phyloP scores from a whole-genome alignment of 2,113 vertebrate genomes.

The Rallus limicola region DNA sequence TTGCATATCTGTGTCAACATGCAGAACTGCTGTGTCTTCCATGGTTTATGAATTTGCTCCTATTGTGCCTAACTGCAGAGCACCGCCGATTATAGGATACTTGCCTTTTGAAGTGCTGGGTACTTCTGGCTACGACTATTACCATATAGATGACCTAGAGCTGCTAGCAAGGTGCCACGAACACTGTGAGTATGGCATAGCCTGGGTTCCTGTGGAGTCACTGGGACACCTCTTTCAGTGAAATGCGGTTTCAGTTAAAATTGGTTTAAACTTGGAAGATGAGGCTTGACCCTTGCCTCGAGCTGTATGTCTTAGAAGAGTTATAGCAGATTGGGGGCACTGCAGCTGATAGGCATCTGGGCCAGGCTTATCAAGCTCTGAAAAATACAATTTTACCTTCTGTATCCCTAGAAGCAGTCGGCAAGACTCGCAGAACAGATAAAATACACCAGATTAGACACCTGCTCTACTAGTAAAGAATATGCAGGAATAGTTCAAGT shows the following conservation, averaged over 20 bases:
- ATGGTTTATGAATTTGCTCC: not conserved
- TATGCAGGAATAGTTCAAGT: not conserved
- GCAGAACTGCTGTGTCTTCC: not conserved
- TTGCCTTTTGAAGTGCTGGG: constrained; percentile 87
- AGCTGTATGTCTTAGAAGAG: not conserved
- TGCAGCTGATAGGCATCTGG: not conserved
- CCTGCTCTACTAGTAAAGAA: not conserved
- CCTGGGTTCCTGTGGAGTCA: not conserved
- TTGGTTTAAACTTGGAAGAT: not conserved
- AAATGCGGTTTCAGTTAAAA: not conserved
- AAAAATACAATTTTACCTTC: not conserved
- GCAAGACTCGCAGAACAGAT: not conserved
- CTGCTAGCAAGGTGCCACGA: constrained; percentile 83
- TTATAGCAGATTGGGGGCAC: not conserved
- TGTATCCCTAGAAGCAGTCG: not conserved
- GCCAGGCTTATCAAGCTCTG: not conserved
- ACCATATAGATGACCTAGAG: constrained; percentile 85
- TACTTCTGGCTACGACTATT: constrained; percentile 86
- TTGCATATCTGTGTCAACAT: not conserved
- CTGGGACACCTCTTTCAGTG: not conserved
- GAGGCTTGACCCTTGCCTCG: not conserved
- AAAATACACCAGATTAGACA: not conserved
- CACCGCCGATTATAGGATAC: constrained; percentile 85
- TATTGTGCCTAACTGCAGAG: constrained; percentile 59
- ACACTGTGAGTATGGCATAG: constrained; percentile 74